A percentile compares a stretch with the other conserved stretches of the same genome.
Evolutionary conservation across 35 echinoderm and acorn worm species (phyloP).

Genomic region (Diadema setosum): DNA sequence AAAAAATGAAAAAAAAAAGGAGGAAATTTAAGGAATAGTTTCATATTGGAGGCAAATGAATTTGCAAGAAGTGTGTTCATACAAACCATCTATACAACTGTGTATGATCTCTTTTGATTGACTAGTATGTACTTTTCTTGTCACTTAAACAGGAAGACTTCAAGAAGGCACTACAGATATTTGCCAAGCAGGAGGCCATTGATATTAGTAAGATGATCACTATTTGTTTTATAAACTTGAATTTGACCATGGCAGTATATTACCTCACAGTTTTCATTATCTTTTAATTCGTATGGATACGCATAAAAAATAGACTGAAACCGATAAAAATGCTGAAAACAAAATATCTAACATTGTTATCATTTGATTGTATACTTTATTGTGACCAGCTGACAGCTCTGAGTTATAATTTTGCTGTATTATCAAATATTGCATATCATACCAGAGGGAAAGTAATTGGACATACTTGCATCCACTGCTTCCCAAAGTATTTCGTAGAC

Average conservation of each 20-base stretch:
- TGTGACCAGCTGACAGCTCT: too few relatives aligned
- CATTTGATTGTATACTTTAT: too few relatives aligned
- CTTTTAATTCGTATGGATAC: neutral
- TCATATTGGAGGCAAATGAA: too few relatives aligned
- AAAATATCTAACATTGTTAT: too few relatives aligned
- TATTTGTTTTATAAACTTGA: neutral
- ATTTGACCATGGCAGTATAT: neutral
- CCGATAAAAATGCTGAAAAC: neutral
- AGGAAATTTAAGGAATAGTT: too few relatives aligned
- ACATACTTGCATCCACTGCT: too few relatives aligned
- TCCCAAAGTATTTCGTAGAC: too few relatives aligned
- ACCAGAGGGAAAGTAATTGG: too few relatives aligned
- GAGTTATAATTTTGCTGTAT: too few relatives aligned
- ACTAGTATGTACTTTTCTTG: conserved; percentile 1
- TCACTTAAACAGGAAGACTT: conserved; percentile 65
- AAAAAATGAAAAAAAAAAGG: too few relatives aligned
- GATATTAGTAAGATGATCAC: conserved; percentile 72
- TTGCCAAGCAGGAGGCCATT: conserved; percentile 78
- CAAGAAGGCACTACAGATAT: conserved; percentile 70
- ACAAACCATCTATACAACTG: neutral
- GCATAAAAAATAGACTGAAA: neutral
- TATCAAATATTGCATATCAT: too few relatives aligned
- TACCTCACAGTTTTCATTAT: neutral
- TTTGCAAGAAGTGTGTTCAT: neutral
- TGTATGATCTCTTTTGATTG: neutral